Percentiles rank a stretch among this genome's conserved stretches.
Evolutionary conservation across 2,113 vertebrate genomes (phyloP).

Genomic region (Calyptommatus sinebrachiatus): DNA sequence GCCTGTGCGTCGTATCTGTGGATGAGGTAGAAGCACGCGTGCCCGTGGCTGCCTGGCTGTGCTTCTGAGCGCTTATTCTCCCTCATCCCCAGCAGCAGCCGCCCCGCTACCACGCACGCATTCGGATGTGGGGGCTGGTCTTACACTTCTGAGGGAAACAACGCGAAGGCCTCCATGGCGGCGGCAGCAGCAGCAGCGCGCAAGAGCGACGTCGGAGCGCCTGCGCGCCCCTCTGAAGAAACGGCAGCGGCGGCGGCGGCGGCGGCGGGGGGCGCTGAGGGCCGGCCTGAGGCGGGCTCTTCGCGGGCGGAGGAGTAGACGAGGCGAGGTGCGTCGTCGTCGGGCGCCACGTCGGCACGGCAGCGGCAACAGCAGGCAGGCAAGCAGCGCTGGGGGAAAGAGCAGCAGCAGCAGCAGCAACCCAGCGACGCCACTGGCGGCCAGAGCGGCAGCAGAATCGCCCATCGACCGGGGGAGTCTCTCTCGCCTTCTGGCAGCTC

Average conservation of each 20-base stretch:
- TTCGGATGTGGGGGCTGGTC: too few species aligned
- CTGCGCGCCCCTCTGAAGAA: slow-evolving; percentile 16
- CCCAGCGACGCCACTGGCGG: too few species aligned
- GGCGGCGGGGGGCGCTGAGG: neutral
- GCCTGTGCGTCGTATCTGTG: too few species aligned
- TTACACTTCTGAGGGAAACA: too few species aligned
- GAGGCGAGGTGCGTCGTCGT: slow-evolving; percentile 41
- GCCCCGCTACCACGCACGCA: too few species aligned
- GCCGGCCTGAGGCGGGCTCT: slow-evolving; percentile 51
- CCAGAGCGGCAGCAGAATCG: neutral
- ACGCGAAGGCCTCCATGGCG: too few species aligned
- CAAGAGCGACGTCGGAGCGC: neutral
- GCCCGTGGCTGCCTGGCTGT: too few species aligned
- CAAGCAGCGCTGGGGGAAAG: neutral
- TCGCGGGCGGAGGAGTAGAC: slow-evolving; percentile 10
- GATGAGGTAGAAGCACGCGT: too few species aligned
- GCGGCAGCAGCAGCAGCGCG: too few species aligned
- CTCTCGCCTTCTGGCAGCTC: neutral
- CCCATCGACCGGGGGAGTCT: neutral
- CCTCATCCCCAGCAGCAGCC: too few species aligned
- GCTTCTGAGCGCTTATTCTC: too few species aligned
- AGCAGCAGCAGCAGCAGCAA: neutral
- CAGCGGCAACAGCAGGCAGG: slow-evolving; percentile 10
- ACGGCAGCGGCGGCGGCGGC: neutral
- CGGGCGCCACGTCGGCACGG: slow-evolving; percentile 75